Base-by-base conservation (phyloP, 2,113 vertebrate species). In the Amblyopsis rosae region DNA sequence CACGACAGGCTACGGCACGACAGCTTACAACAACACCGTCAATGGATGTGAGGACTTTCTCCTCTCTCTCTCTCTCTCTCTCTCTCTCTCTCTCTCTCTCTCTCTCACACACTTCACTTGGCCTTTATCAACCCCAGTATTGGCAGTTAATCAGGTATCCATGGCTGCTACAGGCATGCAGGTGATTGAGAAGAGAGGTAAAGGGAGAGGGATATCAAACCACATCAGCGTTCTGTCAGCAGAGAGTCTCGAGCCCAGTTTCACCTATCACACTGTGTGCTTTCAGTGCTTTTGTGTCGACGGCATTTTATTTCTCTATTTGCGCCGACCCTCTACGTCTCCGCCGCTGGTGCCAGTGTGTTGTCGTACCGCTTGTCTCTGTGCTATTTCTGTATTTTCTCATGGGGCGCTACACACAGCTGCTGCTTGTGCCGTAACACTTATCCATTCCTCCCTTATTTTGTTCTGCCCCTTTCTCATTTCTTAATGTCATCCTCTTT, bases 41-140 rank as follows among this genome's bases (percentile, higher is more conserved):
- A 98, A 99, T 0, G 96, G 97, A 91, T 96, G 98, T 99, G 93
- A 98, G 96, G 65, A 72, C 67, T 33, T 73, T 46, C 73, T 75
- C 59, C 35, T 56, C 4, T n/a, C 13, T 59, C 54, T 75, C 7
- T 59, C 12, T 73, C 19, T 33, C 12, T 59, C 1, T 7, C 17
- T 59, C 5, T 49, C 16, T 64, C 26, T 58, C 12, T 3, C 5
- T 19, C 3, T 60, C 4, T 16, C 3, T 61, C 12, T 46, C n/a
- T 49, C 12, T 48, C 48, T 50, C 4, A 56, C 9, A 55, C 69
- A 45, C 54, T 56, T 13, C 19, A n/a, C 65, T 3, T 32, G 32
- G 49, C 3, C 12, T 67, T 82, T 63, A 77, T 59, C 32, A 69
- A 57, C 12, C n/a, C 68, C 41, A 11, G 12, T 70, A 66, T 70